Evolutionary conservation across 1,140 invertebrate genomes (phyloP).

Genomic region (Chironomus tepperi): DNA sequence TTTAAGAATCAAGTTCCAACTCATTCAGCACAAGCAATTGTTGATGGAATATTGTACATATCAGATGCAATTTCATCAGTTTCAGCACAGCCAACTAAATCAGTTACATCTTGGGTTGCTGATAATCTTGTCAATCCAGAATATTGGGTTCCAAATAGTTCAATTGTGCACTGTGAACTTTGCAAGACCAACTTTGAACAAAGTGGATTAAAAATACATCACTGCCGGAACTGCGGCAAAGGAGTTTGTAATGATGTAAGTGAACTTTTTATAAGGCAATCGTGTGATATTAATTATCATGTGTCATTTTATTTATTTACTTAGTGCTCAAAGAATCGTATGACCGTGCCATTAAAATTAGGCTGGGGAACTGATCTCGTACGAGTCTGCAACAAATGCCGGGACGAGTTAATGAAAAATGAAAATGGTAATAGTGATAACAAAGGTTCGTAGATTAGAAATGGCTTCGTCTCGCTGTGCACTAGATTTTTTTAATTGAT

Average conservation of each 20-base stretch:
- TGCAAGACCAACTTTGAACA: constrained; percentile 49
- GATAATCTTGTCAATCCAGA: constrained; percentile 65
- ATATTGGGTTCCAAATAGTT: constrained; percentile 73
- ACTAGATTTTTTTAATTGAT: too few species aligned
- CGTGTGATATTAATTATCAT: too few species aligned
- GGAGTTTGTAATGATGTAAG: constrained; percentile 48
- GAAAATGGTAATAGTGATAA: constrained; percentile 32
- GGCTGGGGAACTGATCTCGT: constrained; percentile 56
- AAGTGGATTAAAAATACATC: constrained; percentile 55
- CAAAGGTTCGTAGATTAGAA: constrained; percentile 30
- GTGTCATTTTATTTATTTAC: not conserved
- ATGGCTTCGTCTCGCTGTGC: too few species aligned
- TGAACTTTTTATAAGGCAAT: not conserved
- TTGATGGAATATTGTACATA: constrained; percentile 65
- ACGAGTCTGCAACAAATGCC: constrained; percentile 59
- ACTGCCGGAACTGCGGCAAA: constrained; percentile 68
- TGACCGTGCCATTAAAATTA: constrained; percentile 50
- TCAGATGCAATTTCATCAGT: constrained; percentile 60
- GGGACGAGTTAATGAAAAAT: constrained; percentile 34
- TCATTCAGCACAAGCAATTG: constrained; percentile 64
- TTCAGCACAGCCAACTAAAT: constrained; percentile 59
- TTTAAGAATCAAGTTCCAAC: constrained; percentile 40
- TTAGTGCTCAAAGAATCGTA: constrained; percentile 49
- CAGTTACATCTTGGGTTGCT: constrained; percentile 61
- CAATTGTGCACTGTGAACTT: constrained; percentile 58